Base-by-base conservation (phyloP, 2,797 vertebrate species). In the Hypotaenidia okinawae region DNA sequence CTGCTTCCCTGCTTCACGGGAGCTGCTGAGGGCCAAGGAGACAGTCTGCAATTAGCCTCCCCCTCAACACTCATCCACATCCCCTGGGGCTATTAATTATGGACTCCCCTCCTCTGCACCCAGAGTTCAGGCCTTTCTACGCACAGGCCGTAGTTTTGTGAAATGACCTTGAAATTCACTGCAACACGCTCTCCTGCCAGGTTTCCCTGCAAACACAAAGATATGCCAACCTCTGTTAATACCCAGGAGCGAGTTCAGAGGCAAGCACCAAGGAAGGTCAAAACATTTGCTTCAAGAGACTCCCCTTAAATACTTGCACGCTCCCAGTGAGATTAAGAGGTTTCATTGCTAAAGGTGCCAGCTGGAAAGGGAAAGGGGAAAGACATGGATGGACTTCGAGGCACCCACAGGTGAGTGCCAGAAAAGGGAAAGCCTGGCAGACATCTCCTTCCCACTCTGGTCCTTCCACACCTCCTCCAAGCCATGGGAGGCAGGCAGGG, bases 21-120 rank as follows among this genome's bases (percentile, higher is more conserved):
- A 96, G 81, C 84, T 96, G 93, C 93, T 94, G 84, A 94, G 87
- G 95, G 82, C 97, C 95, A 96, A 96, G 97, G 96, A 97, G 97
- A 73, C 97, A 96, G 96, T 97, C 97, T 97, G 95, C 94, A 96
- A 69, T 91, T 87, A 92, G 62, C 86, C 84, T 91, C 63, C 81
- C 81, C 47, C 33, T 21, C 69, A 52, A 54, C 59, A 33, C 32
- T 43, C 5, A 1, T 86, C 93, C 90, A 61, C 39, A 92, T 80
- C 27, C 74, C 96, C 80, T 72, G 63, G 49, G 86, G 85, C 79
- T 92, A 43, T 32, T 91, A 90, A 93, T 91, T 94, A 94, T 1
- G 72, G 90, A 86, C 89, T 96, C 59, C 63, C 33, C 43, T 72
- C 47, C 84, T 91, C 62, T 57, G 51, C 52, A 77, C 62, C 66